Evolutionary conservation across 2,113 vertebrate genomes (phyloP).

Genomic region (Rissa tridactyla): DNA sequence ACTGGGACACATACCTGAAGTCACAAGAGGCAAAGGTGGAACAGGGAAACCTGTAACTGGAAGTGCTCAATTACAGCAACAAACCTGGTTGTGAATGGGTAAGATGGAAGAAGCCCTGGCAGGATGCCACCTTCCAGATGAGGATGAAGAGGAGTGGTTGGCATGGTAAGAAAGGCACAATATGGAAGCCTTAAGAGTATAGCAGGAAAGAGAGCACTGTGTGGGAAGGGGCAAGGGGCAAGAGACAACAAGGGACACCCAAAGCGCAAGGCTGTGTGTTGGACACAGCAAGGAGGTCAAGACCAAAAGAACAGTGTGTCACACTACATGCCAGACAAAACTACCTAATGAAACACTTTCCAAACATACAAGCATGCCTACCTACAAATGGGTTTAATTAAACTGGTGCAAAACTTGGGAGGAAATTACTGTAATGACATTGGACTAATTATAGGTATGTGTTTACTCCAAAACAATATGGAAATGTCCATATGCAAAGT

Average conservation of each 20-base stretch:
- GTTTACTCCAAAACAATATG: background rate
- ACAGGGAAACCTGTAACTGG: background rate
- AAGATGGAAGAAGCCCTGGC: background rate
- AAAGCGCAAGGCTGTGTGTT: background rate
- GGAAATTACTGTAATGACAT: background rate
- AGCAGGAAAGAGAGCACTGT: background rate
- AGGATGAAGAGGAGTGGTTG: background rate
- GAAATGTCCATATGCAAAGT: background rate
- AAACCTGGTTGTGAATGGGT: rapidly evolving
- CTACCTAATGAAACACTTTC: background rate
- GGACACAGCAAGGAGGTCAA: rapidly evolving
- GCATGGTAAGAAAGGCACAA: background rate
- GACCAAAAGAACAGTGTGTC: background rate
- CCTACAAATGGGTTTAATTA: background rate
- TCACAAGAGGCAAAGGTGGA: background rate
- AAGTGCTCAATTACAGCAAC: background rate
- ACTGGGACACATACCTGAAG: background rate
- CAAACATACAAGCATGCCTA: background rate
- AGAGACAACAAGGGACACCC: background rate
- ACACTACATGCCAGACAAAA: background rate
- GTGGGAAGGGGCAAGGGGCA: background rate
- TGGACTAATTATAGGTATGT: background rate
- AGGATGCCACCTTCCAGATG: background rate
- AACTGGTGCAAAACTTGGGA: background rate
- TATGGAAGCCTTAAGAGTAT: background rate